Evolutionary conservation across 2,888 invertebrate species (phyloP).

Genomic region (Silvanus unidentatus): DNA sequence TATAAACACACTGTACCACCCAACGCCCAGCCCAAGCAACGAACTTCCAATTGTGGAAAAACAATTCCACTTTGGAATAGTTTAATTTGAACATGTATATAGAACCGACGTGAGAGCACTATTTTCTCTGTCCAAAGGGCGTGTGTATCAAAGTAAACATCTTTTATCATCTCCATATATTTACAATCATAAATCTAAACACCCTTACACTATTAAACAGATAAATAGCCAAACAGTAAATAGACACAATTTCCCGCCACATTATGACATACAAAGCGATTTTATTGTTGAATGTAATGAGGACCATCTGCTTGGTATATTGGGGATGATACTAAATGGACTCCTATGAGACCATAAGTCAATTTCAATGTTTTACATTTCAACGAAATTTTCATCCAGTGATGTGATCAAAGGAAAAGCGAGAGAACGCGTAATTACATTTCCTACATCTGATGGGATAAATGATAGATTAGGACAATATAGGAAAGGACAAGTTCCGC

Average conservation of each 20-base stretch:
- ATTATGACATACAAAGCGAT: slow-evolving; percentile 42
- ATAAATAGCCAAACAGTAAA: slow-evolving; percentile 45
- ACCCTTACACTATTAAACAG: too few relatives aligned
- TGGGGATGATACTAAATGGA: too few relatives aligned
- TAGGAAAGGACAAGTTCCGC: slow-evolving; percentile 35
- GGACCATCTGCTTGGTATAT: slow-evolving; percentile 46
- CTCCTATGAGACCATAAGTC: not conserved
- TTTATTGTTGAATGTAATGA: slow-evolving; percentile 39
- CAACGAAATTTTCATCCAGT: not conserved
- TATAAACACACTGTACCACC: slow-evolving; percentile 18
- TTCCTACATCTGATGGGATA: slow-evolving; percentile 6
- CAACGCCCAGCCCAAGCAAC: too few relatives aligned
- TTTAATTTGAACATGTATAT: too few relatives aligned
- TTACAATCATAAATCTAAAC: too few relatives aligned
- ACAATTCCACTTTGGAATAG: too few relatives aligned
- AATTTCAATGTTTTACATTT: not conserved
- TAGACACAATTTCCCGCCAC: slow-evolving; percentile 45
- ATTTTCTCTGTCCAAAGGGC: too few relatives aligned
- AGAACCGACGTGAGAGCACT: too few relatives aligned
- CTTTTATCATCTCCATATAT: too few relatives aligned
- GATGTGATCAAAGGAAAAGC: not conserved
- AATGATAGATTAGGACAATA: slow-evolving; percentile 34
- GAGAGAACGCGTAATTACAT: slow-evolving; percentile 22
- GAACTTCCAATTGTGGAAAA: too few relatives aligned
- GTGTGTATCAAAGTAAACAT: too few relatives aligned